phyloP scores from a whole-genome alignment of 64 coral and sea anemone genomes.

The Cladopsammia gracilis region DNA sequence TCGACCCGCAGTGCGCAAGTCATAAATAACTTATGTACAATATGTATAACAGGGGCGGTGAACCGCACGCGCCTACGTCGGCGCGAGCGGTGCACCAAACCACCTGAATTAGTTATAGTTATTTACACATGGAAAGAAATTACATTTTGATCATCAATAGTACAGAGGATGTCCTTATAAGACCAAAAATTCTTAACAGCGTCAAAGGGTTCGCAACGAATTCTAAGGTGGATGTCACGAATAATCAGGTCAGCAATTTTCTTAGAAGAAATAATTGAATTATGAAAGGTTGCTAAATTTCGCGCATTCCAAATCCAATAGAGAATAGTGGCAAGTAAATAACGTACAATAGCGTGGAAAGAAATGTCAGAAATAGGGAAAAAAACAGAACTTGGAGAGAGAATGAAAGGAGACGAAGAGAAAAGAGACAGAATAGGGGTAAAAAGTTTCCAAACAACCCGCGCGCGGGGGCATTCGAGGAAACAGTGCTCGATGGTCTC shows the following conservation, averaged over 20 bases:
- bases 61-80: too few species aligned
- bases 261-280: neutral
- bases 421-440: neutral
- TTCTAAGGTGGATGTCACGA: neutral
- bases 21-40: too few species aligned
- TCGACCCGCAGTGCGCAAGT: too few species aligned
- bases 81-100: too few species aligned
- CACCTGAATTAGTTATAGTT: too few species aligned
- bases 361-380: neutral
- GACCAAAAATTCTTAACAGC: neutral
- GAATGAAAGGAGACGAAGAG: neutral
- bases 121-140: too few species aligned
- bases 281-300: neutral
- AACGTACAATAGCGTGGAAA: neutral
- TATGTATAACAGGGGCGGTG: too few species aligned
- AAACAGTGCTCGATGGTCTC: slow-evolving; percentile 46
- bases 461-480: neutral
- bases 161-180: neutral
- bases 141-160: neutral
- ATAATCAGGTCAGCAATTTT: neutral
- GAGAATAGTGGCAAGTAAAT: neutral
- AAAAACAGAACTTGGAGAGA: neutral
- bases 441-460: neutral
- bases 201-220: neutral
- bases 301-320: neutral